Conservation (phyloP, 2,888 invertebrate genomes). For the Synergus laeviventris region DNA sequence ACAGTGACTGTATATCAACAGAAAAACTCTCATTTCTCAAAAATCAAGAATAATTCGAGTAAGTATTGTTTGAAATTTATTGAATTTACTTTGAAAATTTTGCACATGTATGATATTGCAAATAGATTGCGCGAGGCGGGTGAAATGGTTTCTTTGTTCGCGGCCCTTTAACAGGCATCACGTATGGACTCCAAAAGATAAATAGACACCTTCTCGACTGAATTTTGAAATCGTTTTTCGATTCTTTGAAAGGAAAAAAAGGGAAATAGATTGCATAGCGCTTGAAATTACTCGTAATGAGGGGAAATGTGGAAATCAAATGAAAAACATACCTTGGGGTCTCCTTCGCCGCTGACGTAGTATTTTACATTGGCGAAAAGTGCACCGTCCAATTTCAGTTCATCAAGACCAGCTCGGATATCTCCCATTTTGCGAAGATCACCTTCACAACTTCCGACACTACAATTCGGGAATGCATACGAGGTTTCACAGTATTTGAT, state of each 20-base stretch:
- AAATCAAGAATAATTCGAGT: neutral
- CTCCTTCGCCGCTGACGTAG: constrained; percentile 85
- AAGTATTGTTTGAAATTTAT: neutral
- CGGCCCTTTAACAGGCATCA: neutral
- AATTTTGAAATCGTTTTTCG: neutral
- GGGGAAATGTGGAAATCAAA: neutral
- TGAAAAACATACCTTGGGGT: constrained; percentile 67
- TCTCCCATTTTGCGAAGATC: constrained; percentile 73
- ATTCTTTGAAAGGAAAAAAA: neutral
- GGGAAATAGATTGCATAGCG: neutral
- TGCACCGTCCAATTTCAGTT: constrained; percentile 77
- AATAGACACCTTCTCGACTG: neutral
- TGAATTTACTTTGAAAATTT: neutral
- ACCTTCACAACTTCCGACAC: constrained; percentile 42
- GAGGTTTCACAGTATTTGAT: constrained; percentile 58
- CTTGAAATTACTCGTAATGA: neutral
- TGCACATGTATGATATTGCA: neutral
- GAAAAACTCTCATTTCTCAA: neutral
- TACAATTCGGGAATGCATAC: constrained; percentile 50
- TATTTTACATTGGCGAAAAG: constrained; percentile 91
- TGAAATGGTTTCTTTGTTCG: constrained; percentile 9
- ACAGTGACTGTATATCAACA: neutral
- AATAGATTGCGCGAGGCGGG: neutral
- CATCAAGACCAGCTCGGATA: constrained; percentile 75
- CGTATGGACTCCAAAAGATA: neutral